Evolutionary conservation across 2,888 invertebrate species (phyloP), one percentile per base, ranked within the genome.

Genomic region (Nezara viridula): DNA sequence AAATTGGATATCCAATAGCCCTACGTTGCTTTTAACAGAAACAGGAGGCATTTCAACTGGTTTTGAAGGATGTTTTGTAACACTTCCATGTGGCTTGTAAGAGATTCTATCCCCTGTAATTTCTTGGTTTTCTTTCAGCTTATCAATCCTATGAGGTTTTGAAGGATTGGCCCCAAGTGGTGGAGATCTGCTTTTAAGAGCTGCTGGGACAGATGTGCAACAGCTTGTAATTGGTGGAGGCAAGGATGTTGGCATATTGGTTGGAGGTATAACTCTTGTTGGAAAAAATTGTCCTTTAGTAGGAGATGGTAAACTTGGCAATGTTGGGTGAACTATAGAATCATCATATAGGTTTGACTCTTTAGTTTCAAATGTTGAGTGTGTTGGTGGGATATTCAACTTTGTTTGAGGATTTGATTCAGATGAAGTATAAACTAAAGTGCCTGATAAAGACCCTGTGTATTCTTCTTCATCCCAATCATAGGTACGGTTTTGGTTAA

Each of bases 31-130:
- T 21, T 88, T 55, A 27, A 50, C 52, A 52, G 60, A 47, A 73
- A 88, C 55, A 3, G 90, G 89, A 14, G 89, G 90, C 90, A 90
- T 90, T 89, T 87, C 89, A 19, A 90, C 89, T 12, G 90, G 73
- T 24, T 49, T 85, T 24, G 90, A 85, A 10, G 90, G 90, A 49
- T 89, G 55, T 81, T 88, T 89, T 10, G 90, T 60, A 85, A 85
- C 44, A 73, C 49, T 60, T 47, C 37, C 40, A 27, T 32, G 44
- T 88, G 60, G n/a, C 49, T 86, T 40, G 50, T 24, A 55, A 27
- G 73, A 14, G 24, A 66, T 16, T 4, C 27, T 47, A 27, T 73
- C 27, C 16, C n/a, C 32, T 16, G n/a, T 47, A 66, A 27, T n/a
- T 73, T 60, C n/a, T 37, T 44, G 60, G 24, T 44, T 55, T 12